Base-by-base conservation (phyloP, 1,140 invertebrate species). In the Diachasmimorpha longicaudata region DNA sequence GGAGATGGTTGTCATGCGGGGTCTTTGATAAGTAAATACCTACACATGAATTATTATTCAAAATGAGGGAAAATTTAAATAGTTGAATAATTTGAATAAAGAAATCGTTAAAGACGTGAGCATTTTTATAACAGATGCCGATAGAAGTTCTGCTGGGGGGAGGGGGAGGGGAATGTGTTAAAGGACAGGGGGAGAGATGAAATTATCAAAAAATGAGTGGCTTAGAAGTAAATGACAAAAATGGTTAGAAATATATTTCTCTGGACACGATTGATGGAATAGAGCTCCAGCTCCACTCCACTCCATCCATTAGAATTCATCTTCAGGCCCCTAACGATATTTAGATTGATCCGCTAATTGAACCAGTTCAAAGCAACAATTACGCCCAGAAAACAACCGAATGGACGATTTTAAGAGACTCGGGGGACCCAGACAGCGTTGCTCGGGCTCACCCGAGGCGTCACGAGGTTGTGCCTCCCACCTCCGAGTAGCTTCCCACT, bases 401-500 rank as follows among this genome's bases (percentile, higher is more conserved):
- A 46, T 46, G 48, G 14, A n/a, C n/a, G n/a, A n/a, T 16, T 52
- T 52, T 10, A 52, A 52, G 48, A 52, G n/a, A 52, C 48, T 52
- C 48, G 48, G 48, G 48, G 16, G 39, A 3, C 39, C 48, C 48
- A 52, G 48, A 52, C 74, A 36, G 21, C 67, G 69, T 70, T 46
- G 68, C 58, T 42, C 75, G 75, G 68, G 58, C 70, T 67, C 58
- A 70, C 23, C 69, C 31, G 68, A 75, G 74, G 42, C 46, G 39
- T 44, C 36, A 11, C 48, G 71, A 76, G 46, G 39, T 36, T 39
- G 66, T 55, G 39, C 19, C 74, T 63, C 16, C 74, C 74, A 76
- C 74, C 74, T 70, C 72, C 76, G 31, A 74, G 58, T 72, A 42
- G 70, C 44, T 69, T 71, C 67, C 48, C 48, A 52, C 48, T 52